Percentiles rank a stretch among this genome's conserved stretches.
These are phyloP conservation scores for Allolobophora icterica DNA, from an alignment of 2,888 invertebrate species.

Conservation along the genomic window DNA sequence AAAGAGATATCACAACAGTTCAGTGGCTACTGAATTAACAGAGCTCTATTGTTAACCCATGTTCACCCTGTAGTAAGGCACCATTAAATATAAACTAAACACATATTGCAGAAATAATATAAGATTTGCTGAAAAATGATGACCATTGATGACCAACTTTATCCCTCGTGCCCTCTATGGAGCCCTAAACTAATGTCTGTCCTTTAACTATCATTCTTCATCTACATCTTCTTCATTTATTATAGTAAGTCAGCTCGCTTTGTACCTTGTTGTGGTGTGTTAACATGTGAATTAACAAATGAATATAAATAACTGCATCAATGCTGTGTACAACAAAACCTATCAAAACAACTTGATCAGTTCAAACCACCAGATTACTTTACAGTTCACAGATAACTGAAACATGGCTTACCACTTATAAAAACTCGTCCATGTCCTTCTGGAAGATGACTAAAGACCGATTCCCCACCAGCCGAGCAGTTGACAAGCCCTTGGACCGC, in stretches of 20 bases:
- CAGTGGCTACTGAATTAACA: not conserved
- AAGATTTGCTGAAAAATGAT: not conserved
- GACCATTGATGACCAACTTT: no score
- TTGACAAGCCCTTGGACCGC: conserved; percentile 71
- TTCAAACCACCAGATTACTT: not conserved
- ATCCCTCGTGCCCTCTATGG: no score
- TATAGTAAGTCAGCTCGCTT: no score
- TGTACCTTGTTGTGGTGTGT: no score
- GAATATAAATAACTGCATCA: not conserved
- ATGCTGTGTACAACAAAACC: not conserved
- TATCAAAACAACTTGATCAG: not conserved
- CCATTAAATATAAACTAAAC: not conserved
- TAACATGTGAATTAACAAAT: no score
- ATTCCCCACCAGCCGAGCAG: conserved; percentile 69
- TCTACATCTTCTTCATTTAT: no score
- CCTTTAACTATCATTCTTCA: no score
- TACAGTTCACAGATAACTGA: not conserved
- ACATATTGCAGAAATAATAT: not conserved
- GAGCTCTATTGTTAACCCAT: not conserved
- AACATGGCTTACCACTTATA: conserved; percentile 60
- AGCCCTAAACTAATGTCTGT: no score
- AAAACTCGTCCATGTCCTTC: conserved; percentile 70
- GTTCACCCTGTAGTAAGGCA: not conserved
- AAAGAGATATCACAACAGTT: not conserved
- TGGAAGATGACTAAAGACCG: conserved; percentile 65